Evolutionary conservation across 2,888 invertebrate genomes (phyloP).

Genomic region (Drosophila heteroneura): DNA sequence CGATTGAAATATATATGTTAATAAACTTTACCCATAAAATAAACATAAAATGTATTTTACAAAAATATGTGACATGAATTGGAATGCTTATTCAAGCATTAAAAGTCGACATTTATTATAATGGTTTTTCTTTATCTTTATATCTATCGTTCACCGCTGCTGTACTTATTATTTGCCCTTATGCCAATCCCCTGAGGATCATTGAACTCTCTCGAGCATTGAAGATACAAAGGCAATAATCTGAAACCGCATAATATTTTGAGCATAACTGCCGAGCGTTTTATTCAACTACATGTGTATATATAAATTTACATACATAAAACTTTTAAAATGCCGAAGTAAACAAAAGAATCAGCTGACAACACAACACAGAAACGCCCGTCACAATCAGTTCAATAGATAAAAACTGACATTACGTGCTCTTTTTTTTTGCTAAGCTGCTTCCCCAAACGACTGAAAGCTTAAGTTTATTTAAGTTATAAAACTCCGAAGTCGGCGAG

Average conservation of each 20-base stretch:
- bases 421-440: conserved; percentile 6
- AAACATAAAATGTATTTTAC: background rate
- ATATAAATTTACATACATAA: background rate
- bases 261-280: conserved; percentile 7
- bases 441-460: conserved; percentile 47
- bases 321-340: conserved; percentile 11
- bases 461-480: conserved; percentile 48
- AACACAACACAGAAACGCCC: conserved; percentile 9
- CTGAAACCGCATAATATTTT: conserved; percentile 22
- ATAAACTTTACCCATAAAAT: background rate
- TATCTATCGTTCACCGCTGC: background rate
- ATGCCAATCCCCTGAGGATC: conserved; percentile 7
- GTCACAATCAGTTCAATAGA: conserved; percentile 29
- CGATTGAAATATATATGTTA: background rate
- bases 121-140: background rate
- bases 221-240: conserved; percentile 13
- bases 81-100: background rate
- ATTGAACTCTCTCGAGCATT: conserved; percentile 20
- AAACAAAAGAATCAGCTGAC: conserved; percentile 42
- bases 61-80: background rate
- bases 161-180: background rate
- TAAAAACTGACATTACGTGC: conserved; percentile 61
- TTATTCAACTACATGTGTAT: background rate
- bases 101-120: background rate
- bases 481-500: conserved; percentile 40